A percentile compares a stretch with the other conserved stretches of the same genome.
Evolutionary conservation across 2,797 vertebrate genomes (phyloP).

Genomic region (Amphiprion clarkii): DNA sequence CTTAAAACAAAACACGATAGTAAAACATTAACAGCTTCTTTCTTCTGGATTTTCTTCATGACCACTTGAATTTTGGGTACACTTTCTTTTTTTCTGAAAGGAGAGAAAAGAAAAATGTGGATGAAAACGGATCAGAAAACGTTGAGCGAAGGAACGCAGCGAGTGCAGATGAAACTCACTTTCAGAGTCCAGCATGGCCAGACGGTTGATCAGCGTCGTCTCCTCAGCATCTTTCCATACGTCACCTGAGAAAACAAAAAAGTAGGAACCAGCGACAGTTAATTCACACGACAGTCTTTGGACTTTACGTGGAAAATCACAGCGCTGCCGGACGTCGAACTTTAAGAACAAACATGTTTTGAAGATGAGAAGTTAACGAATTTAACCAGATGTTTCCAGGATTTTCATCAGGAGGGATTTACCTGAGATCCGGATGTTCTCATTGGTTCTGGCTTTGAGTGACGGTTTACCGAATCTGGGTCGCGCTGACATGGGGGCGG

Average conservation of each 20-base stretch:
- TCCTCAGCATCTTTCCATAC: conserved; percentile 40
- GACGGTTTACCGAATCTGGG: conserved; percentile 45
- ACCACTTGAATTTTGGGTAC: conserved; percentile 22
- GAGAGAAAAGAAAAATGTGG: not conserved
- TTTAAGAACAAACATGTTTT: too few relatives aligned
- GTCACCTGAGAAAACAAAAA: conserved; percentile 54
- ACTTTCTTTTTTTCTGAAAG: conserved; percentile 28
- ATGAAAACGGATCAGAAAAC: not conserved
- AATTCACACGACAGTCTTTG: too few relatives aligned
- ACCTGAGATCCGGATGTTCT: conserved; percentile 63
- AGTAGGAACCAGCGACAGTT: not conserved
- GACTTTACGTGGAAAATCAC: too few relatives aligned
- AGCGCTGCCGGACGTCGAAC: too few relatives aligned
- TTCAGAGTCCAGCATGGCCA: conserved; percentile 70
- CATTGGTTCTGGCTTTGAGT: conserved; percentile 72
- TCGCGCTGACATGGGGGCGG: rapidly evolving
- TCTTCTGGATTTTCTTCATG: not conserved
- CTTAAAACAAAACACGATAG: too few relatives aligned
- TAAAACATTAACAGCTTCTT: not conserved
- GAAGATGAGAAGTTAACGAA: too few relatives aligned
- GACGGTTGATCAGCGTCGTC: conserved; percentile 58
- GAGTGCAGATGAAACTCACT: conserved; percentile 40
- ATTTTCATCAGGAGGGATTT: not conserved
- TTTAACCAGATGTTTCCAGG: too few relatives aligned
- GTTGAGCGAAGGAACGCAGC: not conserved